These are phyloP conservation scores for Hoplostethus mediterraneus DNA, from an alignment of 2,797 vertebrate species.

Conservation along the genomic window DNA sequence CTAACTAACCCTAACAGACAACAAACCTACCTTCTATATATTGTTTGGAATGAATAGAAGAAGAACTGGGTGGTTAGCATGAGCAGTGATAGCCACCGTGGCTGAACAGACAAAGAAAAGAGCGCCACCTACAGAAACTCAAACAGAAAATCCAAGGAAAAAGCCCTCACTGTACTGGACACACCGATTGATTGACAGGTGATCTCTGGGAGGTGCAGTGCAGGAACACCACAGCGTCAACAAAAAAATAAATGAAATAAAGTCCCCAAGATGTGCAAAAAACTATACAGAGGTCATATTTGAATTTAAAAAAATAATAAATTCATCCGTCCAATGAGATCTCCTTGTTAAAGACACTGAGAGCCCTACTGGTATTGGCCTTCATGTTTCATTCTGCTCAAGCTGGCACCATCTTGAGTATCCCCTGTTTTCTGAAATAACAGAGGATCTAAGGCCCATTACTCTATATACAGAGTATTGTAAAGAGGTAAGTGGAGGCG, in stretches of 20 bases:
- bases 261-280: neutral
- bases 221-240: too few species aligned
- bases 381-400: constrained; percentile 45
- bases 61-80: too few species aligned
- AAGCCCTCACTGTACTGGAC: too few species aligned
- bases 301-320: constrained; percentile 3
- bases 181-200: too few species aligned
- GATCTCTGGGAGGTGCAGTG: too few species aligned
- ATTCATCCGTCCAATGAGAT: neutral
- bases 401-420: constrained; percentile 72
- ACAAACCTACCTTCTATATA: too few species aligned
- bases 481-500: constrained; percentile 79
- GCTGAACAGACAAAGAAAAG: too few species aligned
- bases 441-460: constrained; percentile 84
- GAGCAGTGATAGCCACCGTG: too few species aligned
- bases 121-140: too few species aligned
- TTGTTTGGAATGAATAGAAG: too few species aligned
- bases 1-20: too few species aligned
- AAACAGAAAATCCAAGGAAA: too few species aligned
- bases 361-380: constrained; percentile 51
- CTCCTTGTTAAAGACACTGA: constrained; percentile 56
- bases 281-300: neutral
- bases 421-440: constrained; percentile 83
- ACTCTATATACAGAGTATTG: constrained; percentile 80
- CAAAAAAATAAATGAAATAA: constrained; percentile 7